These are phyloP conservation scores for Amniataba percoides DNA, from an alignment of 2,797 vertebrate genomes.

Conservation along the genomic window DNA sequence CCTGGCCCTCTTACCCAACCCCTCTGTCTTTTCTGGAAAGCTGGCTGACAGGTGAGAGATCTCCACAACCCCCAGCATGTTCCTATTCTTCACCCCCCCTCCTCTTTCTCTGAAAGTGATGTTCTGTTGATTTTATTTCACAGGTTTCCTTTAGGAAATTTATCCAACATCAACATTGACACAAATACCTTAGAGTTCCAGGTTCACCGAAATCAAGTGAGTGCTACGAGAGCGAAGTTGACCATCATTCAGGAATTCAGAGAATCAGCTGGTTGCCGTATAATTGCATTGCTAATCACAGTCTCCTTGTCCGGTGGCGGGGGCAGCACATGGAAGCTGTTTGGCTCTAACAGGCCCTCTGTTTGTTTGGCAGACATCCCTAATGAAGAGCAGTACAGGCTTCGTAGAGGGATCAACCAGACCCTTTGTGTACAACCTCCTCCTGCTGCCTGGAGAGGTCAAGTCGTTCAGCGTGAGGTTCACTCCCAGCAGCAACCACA, in stretches of 20 bases:
- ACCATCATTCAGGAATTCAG: constrained; percentile 5
- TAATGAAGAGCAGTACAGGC: constrained; percentile 87
- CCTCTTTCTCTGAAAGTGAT: neutral
- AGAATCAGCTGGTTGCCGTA: constrained; percentile 11
- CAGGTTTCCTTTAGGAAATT: constrained; percentile 93
- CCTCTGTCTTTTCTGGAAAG: constrained; percentile 90
- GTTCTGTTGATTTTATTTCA: constrained; percentile 35
- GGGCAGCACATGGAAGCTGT: constrained; percentile 50
- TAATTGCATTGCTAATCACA: constrained; percentile 12
- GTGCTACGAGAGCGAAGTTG: constrained; percentile 26
- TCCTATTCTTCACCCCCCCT: neutral
- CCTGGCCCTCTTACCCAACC: constrained; percentile 92
- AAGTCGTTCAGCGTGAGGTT: constrained; percentile 93
- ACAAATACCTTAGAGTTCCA: constrained; percentile 94
- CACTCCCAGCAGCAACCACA: constrained; percentile 93
- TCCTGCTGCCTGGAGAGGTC: constrained; percentile 93
- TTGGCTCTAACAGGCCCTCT: constrained; percentile 53
- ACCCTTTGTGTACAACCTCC: constrained; percentile 91
- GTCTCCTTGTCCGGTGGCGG: neutral
- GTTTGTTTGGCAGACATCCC: constrained; percentile 86
- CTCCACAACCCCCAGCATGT: neutral
- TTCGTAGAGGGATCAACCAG: constrained; percentile 88
- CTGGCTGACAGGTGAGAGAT: constrained; percentile 89
- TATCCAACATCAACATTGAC: constrained; percentile 89
- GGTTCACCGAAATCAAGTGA: constrained; percentile 93